phyloP scores from a whole-genome alignment of 2,113 vertebrate species.

The Pterocles orientalis region DNA sequence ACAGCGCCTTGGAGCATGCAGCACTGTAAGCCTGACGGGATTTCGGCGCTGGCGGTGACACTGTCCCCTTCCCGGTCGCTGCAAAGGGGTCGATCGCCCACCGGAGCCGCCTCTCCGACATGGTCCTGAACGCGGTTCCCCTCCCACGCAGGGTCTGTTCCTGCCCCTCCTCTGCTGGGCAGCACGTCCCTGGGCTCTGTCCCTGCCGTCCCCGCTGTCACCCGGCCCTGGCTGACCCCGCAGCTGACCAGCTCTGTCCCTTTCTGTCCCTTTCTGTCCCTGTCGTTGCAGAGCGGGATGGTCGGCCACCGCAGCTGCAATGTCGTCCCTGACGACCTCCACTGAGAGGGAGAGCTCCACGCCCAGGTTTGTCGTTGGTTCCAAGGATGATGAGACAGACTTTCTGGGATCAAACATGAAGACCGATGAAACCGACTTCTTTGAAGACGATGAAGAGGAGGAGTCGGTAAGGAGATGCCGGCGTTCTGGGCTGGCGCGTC shows the following conservation, averaged over 20 bases:
- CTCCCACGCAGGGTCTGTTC: neutral
- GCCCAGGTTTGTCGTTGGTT: conserved; percentile 97
- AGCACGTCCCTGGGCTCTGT: neutral
- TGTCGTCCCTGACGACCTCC: conserved; percentile 92
- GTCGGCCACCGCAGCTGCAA: conserved; percentile 82
- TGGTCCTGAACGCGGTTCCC: neutral
- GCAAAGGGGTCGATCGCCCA: neutral
- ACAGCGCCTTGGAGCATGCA: conserved; percentile 17
- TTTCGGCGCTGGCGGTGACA: neutral
- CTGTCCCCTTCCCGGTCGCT: neutral
- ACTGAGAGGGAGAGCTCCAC: conserved; percentile 84
- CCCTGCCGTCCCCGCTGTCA: neutral
- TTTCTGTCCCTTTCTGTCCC: conserved; percentile 7
- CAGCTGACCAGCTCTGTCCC: conserved; percentile 62
- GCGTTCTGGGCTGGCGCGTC: neutral
- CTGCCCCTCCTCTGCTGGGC: neutral
- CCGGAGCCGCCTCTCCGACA: neutral
- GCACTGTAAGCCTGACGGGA: neutral
- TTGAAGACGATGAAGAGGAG: conserved; percentile 86
- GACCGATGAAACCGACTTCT: conserved; percentile 90
- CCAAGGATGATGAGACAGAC: conserved; percentile 93
- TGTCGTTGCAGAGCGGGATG: conserved; percentile 80
- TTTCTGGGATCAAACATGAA: conserved; percentile 87
- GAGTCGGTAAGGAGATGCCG: conserved; percentile 53
- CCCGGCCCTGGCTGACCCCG: neutral